Evolutionary conservation across 2,888 invertebrate genomes (phyloP).

Genomic region (Phania funesta): DNA sequence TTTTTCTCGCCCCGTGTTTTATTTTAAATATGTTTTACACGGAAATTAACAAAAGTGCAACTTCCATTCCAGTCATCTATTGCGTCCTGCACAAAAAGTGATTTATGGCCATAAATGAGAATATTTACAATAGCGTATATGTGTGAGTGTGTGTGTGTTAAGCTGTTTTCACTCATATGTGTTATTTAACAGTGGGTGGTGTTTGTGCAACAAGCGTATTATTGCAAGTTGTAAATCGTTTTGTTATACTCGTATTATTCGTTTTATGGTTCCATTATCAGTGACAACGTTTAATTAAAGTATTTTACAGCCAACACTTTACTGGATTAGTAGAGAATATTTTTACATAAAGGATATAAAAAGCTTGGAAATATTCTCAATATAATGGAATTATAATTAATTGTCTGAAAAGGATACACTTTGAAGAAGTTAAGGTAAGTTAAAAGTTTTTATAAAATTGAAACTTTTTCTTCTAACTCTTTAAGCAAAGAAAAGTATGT

Average conservation of each 20-base stretch:
- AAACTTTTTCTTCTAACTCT: no score
- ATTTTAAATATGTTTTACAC: constrained; percentile 34
- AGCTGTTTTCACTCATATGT: constrained; percentile 4
- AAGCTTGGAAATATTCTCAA: not conserved
- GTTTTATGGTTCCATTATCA: constrained; percentile 27
- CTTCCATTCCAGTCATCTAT: constrained; percentile 43
- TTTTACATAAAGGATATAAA: not conserved
- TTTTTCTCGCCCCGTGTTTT: constrained; percentile 4
- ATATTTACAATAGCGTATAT: constrained; percentile 19
- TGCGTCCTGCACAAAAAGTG: constrained; percentile 51
- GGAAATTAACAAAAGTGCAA: constrained; percentile 63
- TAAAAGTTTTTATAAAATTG: not conserved
- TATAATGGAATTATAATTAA: constrained; percentile 14
- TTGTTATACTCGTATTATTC: constrained; percentile 9
- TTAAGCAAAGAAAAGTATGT: no score
- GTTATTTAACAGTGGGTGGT: constrained; percentile 5
- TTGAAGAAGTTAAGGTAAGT: not conserved
- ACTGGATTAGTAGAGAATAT: constrained; percentile 48
- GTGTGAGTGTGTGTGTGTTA: not conserved
- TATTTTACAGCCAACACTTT: constrained; percentile 35
- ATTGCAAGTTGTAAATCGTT: constrained; percentile 49
- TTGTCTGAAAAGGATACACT: constrained; percentile 4
- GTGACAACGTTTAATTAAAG: constrained; percentile 42
- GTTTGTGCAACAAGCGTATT: constrained; percentile 56
- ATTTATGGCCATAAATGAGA: constrained; percentile 58